Evolutionary conservation across 2,113 vertebrate species (phyloP), one percentile per base, ranked within the genome.

Genomic region (Otus sunia): DNA sequence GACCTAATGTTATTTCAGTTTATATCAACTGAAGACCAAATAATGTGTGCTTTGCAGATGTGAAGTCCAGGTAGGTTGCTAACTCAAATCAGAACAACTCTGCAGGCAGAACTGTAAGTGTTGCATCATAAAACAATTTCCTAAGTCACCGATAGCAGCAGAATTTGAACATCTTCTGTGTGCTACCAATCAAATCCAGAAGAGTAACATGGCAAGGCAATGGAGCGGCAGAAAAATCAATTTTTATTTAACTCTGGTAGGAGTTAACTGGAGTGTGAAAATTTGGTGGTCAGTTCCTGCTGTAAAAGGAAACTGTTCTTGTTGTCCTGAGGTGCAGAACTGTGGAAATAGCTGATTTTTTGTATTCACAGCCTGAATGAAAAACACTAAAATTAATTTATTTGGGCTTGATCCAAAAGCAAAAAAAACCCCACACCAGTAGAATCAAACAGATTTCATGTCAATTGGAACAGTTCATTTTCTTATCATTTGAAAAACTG

Each of bases 181-280:
- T 29, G 34, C 37, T 67, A 43, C 45, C 19, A 18, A 32, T 29
- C 30, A 86, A 87, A 78, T 49, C 18, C 49, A 53, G 47, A 45
- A 85, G 62, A 52, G 64, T 58, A 89, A 80, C 73, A 49, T 37
- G 73, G 53, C 49, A 80, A 95, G 43, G 75, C 82, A 67, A 22
- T 26, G 15, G 41, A 83, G 63, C 0, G 1, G 74, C 53, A 56
- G 56, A 90, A 92, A 92, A 92, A 91, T 91, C 64, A 72, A 81
- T 94, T 94, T 88, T 94, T 76, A 87, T 95, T 94, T 78, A 64
- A 74, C 56, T 72, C 53, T 68, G 53, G 43, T 81, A 90, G 66
- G 80, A 85, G 45, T 87, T 87, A 95, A 87, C n/a, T 68, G 49
- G 73, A 87, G 66, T 75, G 86, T 81, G 84, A 91, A 86, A 89